Evolutionary conservation across 2,797 vertebrate species (phyloP), one percentile per base, ranked within the genome.

Genomic region (Siniperca scherzeri): DNA sequence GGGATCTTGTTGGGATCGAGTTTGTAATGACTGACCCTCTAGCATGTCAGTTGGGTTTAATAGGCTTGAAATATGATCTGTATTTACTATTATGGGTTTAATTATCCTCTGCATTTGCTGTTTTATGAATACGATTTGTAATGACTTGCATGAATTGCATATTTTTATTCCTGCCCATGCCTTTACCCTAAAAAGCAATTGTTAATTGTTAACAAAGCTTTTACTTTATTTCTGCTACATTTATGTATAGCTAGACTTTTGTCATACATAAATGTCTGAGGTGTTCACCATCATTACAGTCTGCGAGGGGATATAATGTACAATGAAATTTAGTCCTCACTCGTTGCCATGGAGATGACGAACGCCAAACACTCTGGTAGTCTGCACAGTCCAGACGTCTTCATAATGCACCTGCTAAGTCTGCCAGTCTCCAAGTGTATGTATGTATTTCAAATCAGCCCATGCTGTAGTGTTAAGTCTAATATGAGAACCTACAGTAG

Each of bases 271-370:
- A 48, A 48, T 21, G 19, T 50, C 48, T 50, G 48, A 50, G 17
- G 42, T 13, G 30, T 14, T 52, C 30, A 22, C 10, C 19, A 0
- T 33, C 46, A 67, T 52, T 52, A 36, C 66, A 27, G 42, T 10
- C 14, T 27, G 4, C 4, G 9, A 46, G n/a, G 8, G n/a, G 25
- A 46, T 11, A 6, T 27, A 66, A 48, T 30, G 44, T 33, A 27
- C n/a, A 27, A 19, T 56, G 22, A 40, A 56, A 79, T 57, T 71
- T 25, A 17, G 44, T 60, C 36, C n/a, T 80, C 55, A 33, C 19
- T 52, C 2, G 1, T 60, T 33, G 44, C 25, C 38, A 50, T 60
- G 70, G 40, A 2, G n/a, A n/a, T 7, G 3, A 25, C 5, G 22
- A 67, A 46, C 0, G 12, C 22, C 36, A 36, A 36, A 36, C 56